phyloP scores from a whole-genome alignment of 2,888 invertebrate genomes.

The Oasisia sp. region DNA sequence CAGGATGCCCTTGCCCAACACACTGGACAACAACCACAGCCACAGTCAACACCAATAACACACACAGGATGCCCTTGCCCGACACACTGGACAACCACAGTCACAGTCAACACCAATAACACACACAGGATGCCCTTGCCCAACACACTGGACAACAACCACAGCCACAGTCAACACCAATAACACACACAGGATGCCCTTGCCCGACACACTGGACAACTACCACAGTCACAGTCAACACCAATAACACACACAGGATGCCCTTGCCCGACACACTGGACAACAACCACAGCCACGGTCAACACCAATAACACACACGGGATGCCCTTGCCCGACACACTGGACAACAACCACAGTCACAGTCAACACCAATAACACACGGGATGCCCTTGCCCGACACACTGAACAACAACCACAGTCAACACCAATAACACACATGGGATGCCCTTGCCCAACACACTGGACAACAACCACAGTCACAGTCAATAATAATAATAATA shows the following conservation, averaged over 20 bases:
- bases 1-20: conserved; percentile 82
- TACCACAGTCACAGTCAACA: not conserved
- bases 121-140: conserved; percentile 88
- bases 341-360: conserved; percentile 36
- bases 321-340: conserved; percentile 81
- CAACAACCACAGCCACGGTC: too few species aligned
- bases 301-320: conserved; percentile 81
- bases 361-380: not conserved
- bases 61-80: conserved; percentile 87
- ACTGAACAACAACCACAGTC: too few species aligned
- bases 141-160: conserved; percentile 69
- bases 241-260: conserved; percentile 88
- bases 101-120: not conserved
- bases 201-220: conserved; percentile 74
- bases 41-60: not conserved
- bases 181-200: conserved; percentile 88
- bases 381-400: too few species aligned
- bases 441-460: too few species aligned
- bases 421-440: too few species aligned
- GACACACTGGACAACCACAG: conserved; percentile 69
- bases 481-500: too few species aligned
- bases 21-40: conserved; percentile 61
- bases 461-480: too few species aligned
- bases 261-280: conserved; percentile 79
- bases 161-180: not conserved